Conservation (phyloP, 2,113 vertebrate genomes). For the Gambusia holbrooki region DNA sequence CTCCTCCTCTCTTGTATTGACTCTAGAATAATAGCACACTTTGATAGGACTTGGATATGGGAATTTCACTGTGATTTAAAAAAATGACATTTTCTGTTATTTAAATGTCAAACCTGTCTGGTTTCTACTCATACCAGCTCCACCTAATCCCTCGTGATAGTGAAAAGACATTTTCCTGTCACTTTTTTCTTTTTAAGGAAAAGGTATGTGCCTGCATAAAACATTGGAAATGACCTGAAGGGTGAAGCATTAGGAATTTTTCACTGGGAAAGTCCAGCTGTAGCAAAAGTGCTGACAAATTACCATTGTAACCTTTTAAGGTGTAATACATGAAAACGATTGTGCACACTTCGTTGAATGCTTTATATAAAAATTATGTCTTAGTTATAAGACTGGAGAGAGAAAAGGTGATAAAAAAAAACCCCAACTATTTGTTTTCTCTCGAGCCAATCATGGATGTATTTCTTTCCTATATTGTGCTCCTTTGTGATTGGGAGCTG, state of each 20-base stretch:
- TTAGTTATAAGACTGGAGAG: slow-evolving; percentile 13
- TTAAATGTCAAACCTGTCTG: slow-evolving; percentile 58
- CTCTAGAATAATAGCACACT: slow-evolving; percentile 10
- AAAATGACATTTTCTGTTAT: slow-evolving; percentile 2
- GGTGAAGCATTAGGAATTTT: slow-evolving; percentile 27
- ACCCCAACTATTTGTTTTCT: slow-evolving; percentile 5
- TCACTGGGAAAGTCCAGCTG: slow-evolving; percentile 11
- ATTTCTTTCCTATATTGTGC: slow-evolving; percentile 8
- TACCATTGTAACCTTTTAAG: background rate
- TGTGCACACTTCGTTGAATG: background rate
- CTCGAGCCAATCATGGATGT: slow-evolving; percentile 31
- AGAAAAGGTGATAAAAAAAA: background rate
- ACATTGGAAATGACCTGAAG: slow-evolving; percentile 36
- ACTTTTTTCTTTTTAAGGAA: slow-evolving; percentile 12
- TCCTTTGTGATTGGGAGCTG: slow-evolving; percentile 51
- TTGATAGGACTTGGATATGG: slow-evolving; percentile 3
- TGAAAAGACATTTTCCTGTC: slow-evolving; percentile 36
- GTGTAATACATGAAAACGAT: background rate
- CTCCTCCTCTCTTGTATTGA: slow-evolving; percentile 4
- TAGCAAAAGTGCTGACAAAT: background rate
- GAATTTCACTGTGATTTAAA: slow-evolving; percentile 5
- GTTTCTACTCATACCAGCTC: slow-evolving; percentile 19
- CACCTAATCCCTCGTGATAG: slow-evolving; percentile 31
- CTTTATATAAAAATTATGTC: slow-evolving; percentile 10
- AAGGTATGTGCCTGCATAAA: slow-evolving; percentile 48